These are phyloP conservation scores for Conomelus anceps DNA, from an alignment of 2,888 invertebrate species.

Conservation along the genomic window DNA sequence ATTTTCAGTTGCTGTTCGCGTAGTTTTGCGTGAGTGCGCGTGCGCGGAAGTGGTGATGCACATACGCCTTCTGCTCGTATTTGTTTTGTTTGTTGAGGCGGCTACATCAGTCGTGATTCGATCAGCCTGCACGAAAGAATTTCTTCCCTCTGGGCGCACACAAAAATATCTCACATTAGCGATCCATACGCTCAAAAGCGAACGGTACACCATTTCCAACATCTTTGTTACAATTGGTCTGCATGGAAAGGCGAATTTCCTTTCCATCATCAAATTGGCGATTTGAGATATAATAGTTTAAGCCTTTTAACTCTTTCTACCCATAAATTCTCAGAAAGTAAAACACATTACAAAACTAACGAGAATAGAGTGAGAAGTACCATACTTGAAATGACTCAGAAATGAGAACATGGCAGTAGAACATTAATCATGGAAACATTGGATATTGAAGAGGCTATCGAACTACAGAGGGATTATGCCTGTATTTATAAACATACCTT, in stretches of 20 bases:
- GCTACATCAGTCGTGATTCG: background rate
- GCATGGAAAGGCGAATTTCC: background rate
- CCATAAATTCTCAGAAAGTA: too few species aligned
- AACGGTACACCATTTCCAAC: background rate
- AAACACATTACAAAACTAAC: too few species aligned
- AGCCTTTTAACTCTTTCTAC: too few species aligned
- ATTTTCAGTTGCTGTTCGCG: background rate
- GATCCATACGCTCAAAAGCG: background rate
- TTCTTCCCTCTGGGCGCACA: background rate
- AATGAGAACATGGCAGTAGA: too few species aligned
- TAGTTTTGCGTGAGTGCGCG: background rate
- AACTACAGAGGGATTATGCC: too few species aligned
- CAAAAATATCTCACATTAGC: background rate
- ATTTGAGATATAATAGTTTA: too few species aligned
- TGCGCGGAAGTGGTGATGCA: background rate
- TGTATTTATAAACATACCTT: too few species aligned
- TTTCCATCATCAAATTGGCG: too few species aligned
- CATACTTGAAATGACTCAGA: too few species aligned
- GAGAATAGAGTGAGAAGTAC: too few species aligned
- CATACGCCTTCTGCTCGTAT: background rate
- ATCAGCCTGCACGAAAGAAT: background rate
- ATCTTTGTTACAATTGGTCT: background rate
- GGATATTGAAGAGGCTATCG: too few species aligned
- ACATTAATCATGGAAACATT: too few species aligned
- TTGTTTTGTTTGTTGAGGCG: background rate